Base-by-base conservation (phyloP, 2,888 invertebrate species). In the Heliconius ismenius region DNA sequence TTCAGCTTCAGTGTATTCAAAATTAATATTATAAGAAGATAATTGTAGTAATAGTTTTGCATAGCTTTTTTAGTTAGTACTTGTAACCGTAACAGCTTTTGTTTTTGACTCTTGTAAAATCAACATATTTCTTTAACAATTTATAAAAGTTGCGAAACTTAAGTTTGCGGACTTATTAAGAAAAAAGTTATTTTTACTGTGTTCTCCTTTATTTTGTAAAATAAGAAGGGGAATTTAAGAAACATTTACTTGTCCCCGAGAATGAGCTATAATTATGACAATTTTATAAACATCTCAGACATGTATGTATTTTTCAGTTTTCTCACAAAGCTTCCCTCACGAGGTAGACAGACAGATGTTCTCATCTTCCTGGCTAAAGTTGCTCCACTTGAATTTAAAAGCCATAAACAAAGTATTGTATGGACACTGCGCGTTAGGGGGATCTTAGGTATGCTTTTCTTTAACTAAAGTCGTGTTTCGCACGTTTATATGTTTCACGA, bases 351-450 rank as follows among this genome's bases (percentile, higher is more conserved):
- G 65, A 39, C 67, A 67, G 67, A 67, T 67, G 39, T 67, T 43
- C 24, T 15, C 67, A n/a, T 43, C 67, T 43, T 67, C 24, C 67
- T 43, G 15, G 67, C 67, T 39, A 43, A 67, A 67, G 67, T 43
- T 67, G 24, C 67, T 32, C n/a, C 36, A 67, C 67, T 67, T 67
- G 24, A 67, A 43, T 39, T 65, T 65, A 39, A 39, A 67, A 67
- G 24, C 67, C 24, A 15, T 67, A 39, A 43, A 67, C 39, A 67
- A 67, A 39, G 67, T 67, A 67, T 67, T 67, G 39, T 67, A 39
- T 67, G 39, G 65, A 67, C 24, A 39, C 39, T 24, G 39, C 13
- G 39, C 39, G 67, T 67, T 13, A 39, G 24, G 15, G 67, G 39
- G 39, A 43, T 67, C 39, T 67, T 67, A 39, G 39, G 67, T 24